Percentiles rank a stretch among this genome's conserved stretches.
phyloP scores from a whole-genome alignment of 2,113 vertebrate genomes.

The Pollimyrus isidori region DNA sequence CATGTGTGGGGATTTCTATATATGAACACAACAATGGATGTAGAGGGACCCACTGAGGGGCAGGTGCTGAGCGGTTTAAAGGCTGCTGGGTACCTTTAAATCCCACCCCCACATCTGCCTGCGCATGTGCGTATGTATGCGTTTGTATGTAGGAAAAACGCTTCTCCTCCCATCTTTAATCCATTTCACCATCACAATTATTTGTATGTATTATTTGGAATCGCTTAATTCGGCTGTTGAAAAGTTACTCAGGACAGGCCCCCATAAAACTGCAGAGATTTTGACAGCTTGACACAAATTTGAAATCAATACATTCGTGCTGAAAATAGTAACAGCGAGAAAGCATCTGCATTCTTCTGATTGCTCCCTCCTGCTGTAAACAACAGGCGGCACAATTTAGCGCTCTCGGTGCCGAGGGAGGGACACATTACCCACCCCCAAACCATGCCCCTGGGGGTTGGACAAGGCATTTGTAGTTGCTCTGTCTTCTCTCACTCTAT shows the following conservation, averaged over 20 bases:
- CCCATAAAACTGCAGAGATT: background rate
- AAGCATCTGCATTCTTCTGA: background rate
- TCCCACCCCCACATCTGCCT: background rate
- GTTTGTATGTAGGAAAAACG: background rate
- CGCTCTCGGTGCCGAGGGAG: background rate
- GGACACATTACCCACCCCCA: background rate
- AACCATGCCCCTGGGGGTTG: background rate
- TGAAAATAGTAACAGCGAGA: background rate
- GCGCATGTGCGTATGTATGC: background rate
- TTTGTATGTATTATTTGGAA: background rate
- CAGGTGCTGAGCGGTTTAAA: background rate
- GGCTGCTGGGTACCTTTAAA: background rate
- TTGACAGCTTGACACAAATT: background rate
- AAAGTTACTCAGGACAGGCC: background rate
- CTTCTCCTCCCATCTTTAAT: background rate
- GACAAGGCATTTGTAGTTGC: background rate
- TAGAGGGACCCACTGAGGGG: background rate
- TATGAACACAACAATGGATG: background rate
- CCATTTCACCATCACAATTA: background rate
- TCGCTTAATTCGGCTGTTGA: background rate
- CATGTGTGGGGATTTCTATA: background rate
- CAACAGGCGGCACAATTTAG: background rate
- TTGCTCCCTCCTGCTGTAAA: background rate
- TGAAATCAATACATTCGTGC: background rate
- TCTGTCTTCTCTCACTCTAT: background rate